These are phyloP conservation scores for Spermophilus dauricus DNA, from an alignment of 2,113 vertebrate species.

Conservation along the genomic window DNA sequence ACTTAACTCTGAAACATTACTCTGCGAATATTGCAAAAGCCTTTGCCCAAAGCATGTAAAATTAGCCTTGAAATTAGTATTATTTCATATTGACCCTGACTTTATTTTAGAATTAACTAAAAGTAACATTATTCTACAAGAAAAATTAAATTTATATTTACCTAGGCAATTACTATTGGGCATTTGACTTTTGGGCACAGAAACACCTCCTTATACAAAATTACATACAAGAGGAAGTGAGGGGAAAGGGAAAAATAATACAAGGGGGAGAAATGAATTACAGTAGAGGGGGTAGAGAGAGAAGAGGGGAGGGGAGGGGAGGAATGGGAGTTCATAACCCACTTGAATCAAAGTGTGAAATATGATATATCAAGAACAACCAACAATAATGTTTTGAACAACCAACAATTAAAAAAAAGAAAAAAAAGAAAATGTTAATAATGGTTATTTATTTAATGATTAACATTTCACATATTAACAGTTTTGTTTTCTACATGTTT, in stretches of 20 bases:
- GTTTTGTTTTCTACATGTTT: background rate
- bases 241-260: no score
- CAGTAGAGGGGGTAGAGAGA: no score
- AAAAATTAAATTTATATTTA: constrained; percentile 26
- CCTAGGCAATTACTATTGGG: background rate
- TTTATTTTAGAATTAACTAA: constrained; percentile 38
- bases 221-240: no score
- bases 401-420: no score
- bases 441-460: background rate
- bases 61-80: background rate
- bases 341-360: no score
- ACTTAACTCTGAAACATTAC: background rate
- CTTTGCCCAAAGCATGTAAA: background rate
- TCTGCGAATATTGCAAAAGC: background rate
- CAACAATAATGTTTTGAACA: no score
- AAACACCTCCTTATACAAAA: background rate
- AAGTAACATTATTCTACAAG: constrained; percentile 3
- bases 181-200: background rate
- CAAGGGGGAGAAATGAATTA: no score
- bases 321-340: no score
- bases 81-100: background rate
- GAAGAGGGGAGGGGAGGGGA: no score
- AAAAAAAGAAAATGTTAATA: background rate
- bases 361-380: no score
- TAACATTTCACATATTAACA: background rate